Conservation (phyloP, 2,888 invertebrate species). For the Linyphia triangularis region DNA sequence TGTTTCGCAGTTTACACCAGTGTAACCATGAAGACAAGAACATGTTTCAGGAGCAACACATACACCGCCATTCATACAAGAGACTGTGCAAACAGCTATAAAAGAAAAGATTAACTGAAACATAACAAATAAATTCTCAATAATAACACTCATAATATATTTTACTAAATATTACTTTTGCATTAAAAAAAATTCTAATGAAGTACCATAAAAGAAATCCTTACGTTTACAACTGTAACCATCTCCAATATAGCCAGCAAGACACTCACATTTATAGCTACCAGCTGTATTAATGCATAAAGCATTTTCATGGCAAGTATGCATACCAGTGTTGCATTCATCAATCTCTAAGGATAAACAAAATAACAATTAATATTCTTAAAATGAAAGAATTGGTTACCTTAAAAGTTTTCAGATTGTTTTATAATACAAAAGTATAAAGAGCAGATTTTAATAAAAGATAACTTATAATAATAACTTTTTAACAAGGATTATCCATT, state of each 20-base stretch:
- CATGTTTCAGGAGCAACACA: slow-evolving; percentile 89
- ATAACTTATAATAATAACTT: no score
- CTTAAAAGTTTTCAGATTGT: neutral
- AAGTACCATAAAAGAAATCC: slow-evolving; percentile 78
- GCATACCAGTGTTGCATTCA: slow-evolving; percentile 87
- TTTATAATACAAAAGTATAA: neutral
- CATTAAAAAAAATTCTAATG: neutral
- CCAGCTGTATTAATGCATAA: slow-evolving; percentile 90
- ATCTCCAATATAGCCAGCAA: slow-evolving; percentile 87
- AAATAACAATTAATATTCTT: neutral
- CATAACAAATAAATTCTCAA: neutral
- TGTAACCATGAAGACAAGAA: slow-evolving; percentile 89
- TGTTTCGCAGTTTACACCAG: slow-evolving; percentile 89
- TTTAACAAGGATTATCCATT: neutral
- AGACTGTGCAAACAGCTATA: slow-evolving; percentile 88
- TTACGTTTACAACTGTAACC: slow-evolving; percentile 90
- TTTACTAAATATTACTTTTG: neutral
- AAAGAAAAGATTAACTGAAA: slow-evolving; percentile 14
- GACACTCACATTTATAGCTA: slow-evolving; percentile 86
- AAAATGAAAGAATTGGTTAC: no score
- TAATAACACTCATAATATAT: no score
- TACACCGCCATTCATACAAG: slow-evolving; percentile 90
- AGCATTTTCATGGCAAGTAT: slow-evolving; percentile 88
- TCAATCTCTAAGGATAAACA: slow-evolving; percentile 84
- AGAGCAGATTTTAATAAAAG: neutral